phyloP scores from a whole-genome alignment of 2,113 vertebrate species.

The Ia io region DNA sequence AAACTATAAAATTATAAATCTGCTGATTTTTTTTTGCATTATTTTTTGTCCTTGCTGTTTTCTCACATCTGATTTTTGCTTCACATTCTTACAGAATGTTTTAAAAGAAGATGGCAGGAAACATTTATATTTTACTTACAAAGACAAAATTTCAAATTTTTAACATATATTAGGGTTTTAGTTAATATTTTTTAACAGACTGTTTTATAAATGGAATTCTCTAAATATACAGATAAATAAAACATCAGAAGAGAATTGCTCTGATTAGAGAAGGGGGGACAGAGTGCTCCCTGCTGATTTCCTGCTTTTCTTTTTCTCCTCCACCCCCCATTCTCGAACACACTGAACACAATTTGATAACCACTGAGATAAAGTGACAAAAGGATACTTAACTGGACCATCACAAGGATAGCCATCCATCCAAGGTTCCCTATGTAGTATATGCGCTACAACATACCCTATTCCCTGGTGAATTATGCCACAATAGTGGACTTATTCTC shows the following conservation, averaged over 20 bases:
- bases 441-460: not conserved
- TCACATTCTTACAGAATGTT: not conserved
- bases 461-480: not conserved
- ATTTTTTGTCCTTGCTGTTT: not conserved
- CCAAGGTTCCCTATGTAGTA: not conserved
- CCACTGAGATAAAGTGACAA: not conserved
- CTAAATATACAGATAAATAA: not conserved
- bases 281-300: not conserved
- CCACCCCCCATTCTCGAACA: not conserved
- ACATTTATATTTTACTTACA: slow-evolving; percentile 4
- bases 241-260: not conserved
- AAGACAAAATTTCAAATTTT: not conserved
- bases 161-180: not conserved
- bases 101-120: not conserved
- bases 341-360: not conserved
- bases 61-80: not conserved
- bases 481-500: not conserved
- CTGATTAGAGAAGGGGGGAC: not conserved
- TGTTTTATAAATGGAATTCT: not conserved
- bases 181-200: not conserved
- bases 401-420: not conserved
- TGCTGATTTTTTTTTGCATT: not conserved
- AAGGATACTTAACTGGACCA: not conserved
- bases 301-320: not conserved
- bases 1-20: not conserved